Conservation (phyloP, 2,888 invertebrate genomes). For the Cryptocephalus moraei region DNA sequence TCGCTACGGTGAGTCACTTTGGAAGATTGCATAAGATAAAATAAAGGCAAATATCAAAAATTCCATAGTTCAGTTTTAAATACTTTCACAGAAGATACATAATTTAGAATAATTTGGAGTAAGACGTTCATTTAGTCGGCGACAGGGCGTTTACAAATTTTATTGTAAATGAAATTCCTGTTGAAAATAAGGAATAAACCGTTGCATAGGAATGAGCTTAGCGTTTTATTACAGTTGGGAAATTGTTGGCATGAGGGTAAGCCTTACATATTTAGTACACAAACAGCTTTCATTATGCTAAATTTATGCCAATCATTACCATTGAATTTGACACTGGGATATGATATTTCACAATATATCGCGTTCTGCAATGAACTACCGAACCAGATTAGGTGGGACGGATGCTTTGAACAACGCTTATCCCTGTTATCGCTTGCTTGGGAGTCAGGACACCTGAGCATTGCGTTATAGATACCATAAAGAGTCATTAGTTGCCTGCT, state of each 20-base stretch:
- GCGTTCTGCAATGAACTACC: conserved; percentile 33
- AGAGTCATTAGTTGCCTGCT: conserved; percentile 27
- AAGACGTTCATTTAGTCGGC: background rate
- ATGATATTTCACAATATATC: conserved; percentile 38
- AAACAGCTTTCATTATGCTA: conserved; percentile 36
- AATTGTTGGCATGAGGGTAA: conserved; percentile 19
- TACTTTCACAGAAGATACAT: too few relatives aligned
- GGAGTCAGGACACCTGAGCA: conserved; percentile 37
- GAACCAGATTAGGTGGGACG: conserved; percentile 31
- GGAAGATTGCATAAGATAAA: too few relatives aligned
- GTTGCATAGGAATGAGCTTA: conserved; percentile 16
- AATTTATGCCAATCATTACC: conserved; percentile 42
- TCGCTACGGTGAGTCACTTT: too few relatives aligned
- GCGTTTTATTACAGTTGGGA: conserved; percentile 25
- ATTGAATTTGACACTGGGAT: conserved; percentile 38
- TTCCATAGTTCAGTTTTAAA: too few relatives aligned
- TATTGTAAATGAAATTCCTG: conserved; percentile 11
- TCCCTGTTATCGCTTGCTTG: conserved; percentile 40
- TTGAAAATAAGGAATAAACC: conserved; percentile 13
- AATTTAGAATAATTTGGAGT: too few relatives aligned
- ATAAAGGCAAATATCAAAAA: too few relatives aligned
- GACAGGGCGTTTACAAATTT: conserved; percentile 4
- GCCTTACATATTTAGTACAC: conserved; percentile 24
- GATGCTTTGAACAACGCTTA: conserved; percentile 31
- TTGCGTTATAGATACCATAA: conserved; percentile 23